A percentile compares a stretch with the other conserved stretches of the same genome.
Conservation (phyloP, 2,113 vertebrate genomes). For the Zosterops japonicus region DNA sequence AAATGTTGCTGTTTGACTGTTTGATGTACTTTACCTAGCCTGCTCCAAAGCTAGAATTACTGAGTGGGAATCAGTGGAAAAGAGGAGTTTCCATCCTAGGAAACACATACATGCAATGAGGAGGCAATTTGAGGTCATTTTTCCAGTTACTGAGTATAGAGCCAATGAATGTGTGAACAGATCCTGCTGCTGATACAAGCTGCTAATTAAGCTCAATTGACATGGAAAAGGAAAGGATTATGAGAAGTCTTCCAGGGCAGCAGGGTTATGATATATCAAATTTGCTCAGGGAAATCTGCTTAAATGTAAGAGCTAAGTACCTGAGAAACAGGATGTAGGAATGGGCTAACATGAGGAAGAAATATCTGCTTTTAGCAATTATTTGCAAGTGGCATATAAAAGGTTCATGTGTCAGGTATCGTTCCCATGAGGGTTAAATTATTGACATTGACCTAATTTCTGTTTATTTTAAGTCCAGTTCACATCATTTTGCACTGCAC, state of each 20-base stretch:
- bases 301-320: background rate
- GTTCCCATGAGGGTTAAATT: background rate
- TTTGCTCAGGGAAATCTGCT: background rate
- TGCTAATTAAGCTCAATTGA: background rate
- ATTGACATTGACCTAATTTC: background rate
- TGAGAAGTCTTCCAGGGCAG: background rate
- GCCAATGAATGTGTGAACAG: background rate
- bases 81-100: background rate
- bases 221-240: background rate
- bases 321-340: background rate
- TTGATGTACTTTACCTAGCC: background rate
- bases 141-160: background rate
- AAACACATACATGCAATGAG: background rate
- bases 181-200: background rate
- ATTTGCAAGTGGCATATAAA: background rate
- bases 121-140: background rate
- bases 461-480: background rate
- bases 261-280: background rate
- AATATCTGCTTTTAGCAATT: background rate
- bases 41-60: background rate
- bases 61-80: background rate
- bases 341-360: background rate
- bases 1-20: fast-evolving
- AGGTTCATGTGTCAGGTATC: background rate
- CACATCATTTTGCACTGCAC: background rate